Base-by-base conservation (phyloP, 2,888 invertebrate genomes). In the Ophion costatus region DNA sequence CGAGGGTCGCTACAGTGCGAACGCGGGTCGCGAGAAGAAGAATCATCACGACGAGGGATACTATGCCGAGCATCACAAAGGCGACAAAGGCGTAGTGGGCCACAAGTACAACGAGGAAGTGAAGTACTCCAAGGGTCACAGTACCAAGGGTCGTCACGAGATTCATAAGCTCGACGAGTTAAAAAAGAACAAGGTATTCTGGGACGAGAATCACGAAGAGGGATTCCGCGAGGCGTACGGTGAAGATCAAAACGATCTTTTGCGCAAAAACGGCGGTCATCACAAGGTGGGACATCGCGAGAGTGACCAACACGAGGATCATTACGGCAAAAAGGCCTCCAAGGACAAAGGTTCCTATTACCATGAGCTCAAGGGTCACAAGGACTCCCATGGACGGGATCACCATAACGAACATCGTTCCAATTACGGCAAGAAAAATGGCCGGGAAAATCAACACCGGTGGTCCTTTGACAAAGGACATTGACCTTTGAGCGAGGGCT, bases 191-290 rank as follows among this genome's bases (percentile, higher is more conserved):
- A 98, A 96, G 91, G 96, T 97, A 91, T 97, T 97, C 90, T 82
- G 82, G 93, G 95, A 96, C 78, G 97, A 96, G 0, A 95, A 96
- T 85, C 96, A 96, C 91, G 95, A 95, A 89, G 96, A 96, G 86
- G 95, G 95, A 91, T 97, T 97, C 88, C 97, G 97, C 92, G 97
- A 97, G 91, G 97, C 97, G 91, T 97, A 97, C 91, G 97, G 97
- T 86, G 96, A 96, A 29, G 95, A 96, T 89, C 95, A 95, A 93
- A 95, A 96, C 89, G 95, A 95, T 9, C 95, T 96, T 84, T 96
- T 92, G 9, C 95, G 95, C 92, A 96, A 96, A 93, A 96, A 96
- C 92, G 96, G 96, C 0, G 95, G 95, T 17, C 95, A 95, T 83
- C 95, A 96, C 87, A 95, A 96, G 86, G 95, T 95, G 0, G 96